These are phyloP conservation scores for Oligia fasciuncula DNA, from an alignment of 2,888 invertebrate species.

Conservation along the genomic window DNA sequence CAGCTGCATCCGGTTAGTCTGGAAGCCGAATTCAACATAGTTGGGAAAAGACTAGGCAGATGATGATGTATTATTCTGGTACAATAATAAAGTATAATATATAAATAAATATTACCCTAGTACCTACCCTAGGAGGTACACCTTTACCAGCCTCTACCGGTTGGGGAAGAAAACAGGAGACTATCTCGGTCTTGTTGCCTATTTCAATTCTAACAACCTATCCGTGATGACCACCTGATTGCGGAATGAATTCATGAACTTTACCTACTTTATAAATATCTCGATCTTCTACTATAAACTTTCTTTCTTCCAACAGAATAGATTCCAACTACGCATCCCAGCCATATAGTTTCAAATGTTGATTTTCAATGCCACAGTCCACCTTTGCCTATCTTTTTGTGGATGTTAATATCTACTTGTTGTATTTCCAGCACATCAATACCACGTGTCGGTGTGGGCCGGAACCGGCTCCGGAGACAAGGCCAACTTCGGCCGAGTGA, in stretches of 20 bases:
- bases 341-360: neutral
- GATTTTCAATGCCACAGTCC: neutral
- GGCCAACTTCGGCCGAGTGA: constrained; percentile 94
- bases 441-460: constrained; percentile 95
- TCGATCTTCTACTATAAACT: neutral
- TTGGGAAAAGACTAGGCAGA: too few relatives aligned
- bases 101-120: too few relatives aligned
- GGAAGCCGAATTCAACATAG: too few relatives aligned
- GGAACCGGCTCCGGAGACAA: constrained; percentile 87
- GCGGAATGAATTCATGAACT: neutral
- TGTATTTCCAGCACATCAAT: constrained; percentile 93
- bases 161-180: too few relatives aligned
- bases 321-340: neutral
- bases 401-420: neutral
- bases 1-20: too few relatives aligned
- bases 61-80: too few relatives aligned
- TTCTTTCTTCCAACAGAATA: neutral
- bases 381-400: neutral
- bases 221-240: neutral
- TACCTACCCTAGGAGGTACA: neutral
- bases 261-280: neutral
- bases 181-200: neutral
- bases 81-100: too few relatives aligned
- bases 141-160: neutral
- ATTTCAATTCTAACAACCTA: neutral